Evolutionary conservation across 1,140 invertebrate genomes (phyloP), one percentile per base, ranked within the genome.

Genomic region (Cecropterus lyciades): DNA sequence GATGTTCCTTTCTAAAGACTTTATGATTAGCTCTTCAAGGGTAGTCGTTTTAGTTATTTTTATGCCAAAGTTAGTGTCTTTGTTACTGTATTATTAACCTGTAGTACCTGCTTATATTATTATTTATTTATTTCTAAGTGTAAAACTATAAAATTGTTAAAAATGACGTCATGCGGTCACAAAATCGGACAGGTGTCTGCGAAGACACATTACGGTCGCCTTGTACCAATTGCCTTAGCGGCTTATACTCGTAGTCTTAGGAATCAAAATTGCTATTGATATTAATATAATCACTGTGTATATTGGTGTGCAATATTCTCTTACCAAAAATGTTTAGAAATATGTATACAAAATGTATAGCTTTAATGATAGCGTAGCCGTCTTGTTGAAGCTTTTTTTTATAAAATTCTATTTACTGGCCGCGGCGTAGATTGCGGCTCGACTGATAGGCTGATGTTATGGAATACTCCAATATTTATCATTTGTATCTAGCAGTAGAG

Each of bases 341-440:
- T 89, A 87, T 84, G 83, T 91, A 88, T 87, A 91, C 85, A 89
- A 89, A 87, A 37, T 86, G 80, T 87, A 84, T 88, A 91, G 85
- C 85, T 89, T 85, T 89, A 91, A 90, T 77, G 72, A 84, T 89
- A 89, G 87, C 70, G 82, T 91, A 90, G 86, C 80, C 81, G 87
- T 90, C 87, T 91, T 89, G 86, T 90, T 91, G 81, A 89, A 80
- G 89, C 87, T 91, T 91, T 89, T n/a, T 30, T 91, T 85, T 91
- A 88, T 83, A 88, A 91, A 89, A 90, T 82, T 91, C 84, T 90
- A 90, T 89, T 89, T 86, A 89, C 79, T 84, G 78, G 81, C 86
- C 86, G 87, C 87, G 68, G 66, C 75, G 77, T 87, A 89, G 86
- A 53, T 69, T 72, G 89, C 89, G 89, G 87, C 69, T 82, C 67